Evolutionary conservation across 2,797 vertebrate genomes (phyloP), one percentile per base, ranked within the genome.

Genomic region (Malacoraja senta): DNA sequence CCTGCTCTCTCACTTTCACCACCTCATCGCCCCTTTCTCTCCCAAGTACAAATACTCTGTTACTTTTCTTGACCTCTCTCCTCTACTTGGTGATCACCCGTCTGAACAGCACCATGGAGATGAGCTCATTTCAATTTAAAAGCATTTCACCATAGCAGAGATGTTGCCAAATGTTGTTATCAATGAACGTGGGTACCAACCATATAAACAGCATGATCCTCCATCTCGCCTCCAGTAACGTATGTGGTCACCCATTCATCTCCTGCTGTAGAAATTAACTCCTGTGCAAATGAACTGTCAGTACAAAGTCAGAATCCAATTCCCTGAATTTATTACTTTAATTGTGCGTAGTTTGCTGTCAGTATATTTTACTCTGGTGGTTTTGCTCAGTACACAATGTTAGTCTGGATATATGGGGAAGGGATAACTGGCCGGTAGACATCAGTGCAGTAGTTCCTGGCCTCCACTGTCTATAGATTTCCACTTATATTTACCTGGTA

Each of bases 181-280:
- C 81, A 84, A n/a, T 88, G 61, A 32, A 65, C 19, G 7, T 32
- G 61, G 8, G 61, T n/a, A 32, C 58, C 58, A 32, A 32, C 15
- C 29, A n/a, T 15, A 65, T 32, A 35, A 2, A 9, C 2, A 88
- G 1, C 15, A 88, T 32, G 32, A 88, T 88, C 61, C 61, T 32
- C 84, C 35, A 17, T 21, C 21, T 88, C n/a, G 68, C 84, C 61
- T 68, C 80, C 38, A 8, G 6, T 63, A 9, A n/a, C 0, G 0
- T 32, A 21, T 19, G 1, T 21, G 61, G 29, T n/a, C 84, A 88
- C 21, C 84, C 61, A 88, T 88, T 65, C 84, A 35, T 35, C 84
- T 68, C 15, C 17, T 65, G 84, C 84, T 88, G n/a, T 17, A 88
- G 84, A 88, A 68, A 88, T 35, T 32, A 65, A 88, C 84, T 88